Evolutionary conservation across 2,888 invertebrate genomes (phyloP), one percentile per base, ranked within the genome.

Genomic region (Anoplius nigerrimus): DNA sequence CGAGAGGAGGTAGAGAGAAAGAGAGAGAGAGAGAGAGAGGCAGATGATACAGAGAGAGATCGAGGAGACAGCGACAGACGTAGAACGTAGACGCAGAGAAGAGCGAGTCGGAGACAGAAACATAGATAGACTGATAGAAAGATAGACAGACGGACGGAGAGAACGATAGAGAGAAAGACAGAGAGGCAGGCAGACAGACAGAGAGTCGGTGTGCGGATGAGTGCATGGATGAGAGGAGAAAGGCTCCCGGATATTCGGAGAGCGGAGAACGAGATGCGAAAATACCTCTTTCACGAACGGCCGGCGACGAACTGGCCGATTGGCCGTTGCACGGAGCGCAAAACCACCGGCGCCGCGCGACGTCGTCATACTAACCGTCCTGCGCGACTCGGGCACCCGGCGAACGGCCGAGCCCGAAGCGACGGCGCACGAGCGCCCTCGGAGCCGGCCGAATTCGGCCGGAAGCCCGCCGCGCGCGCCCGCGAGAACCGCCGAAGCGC

Each of bases 241-340:
- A 45, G 24, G 45, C 16, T 13, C 48, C 16, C 18, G 48, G 16
- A 24, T 24, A 24, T 24, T 11, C 20, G 18, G 20, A 51, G 51
- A 22, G 22, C 5, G 22, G 52, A 52, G 22, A 52, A 52, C 52
- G 20, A 52, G 21, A 21, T 15, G 52, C 52, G 22, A 72, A 66
- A 74, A 81, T 79, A 82, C 84, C 83, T 84, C 78, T 75, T 80
- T 80, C 84, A 80, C 85, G 82, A 82, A 83, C 83, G 78, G 85
- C 84, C 86, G 87, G 85, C 86, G 85, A 87, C 83, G 86, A 88
- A 88, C 88, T 88, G 88, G 87, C 85, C 87, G 87, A 86, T 82
- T 80, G 82, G 82, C 83, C 81, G 80, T 78, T 75, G 78, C 76
- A 64, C 68, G 73, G 64, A 64, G 64, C 74, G 75, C 76, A 72